Evolutionary conservation across 2,797 vertebrate species (phyloP), one percentile per base, ranked within the genome.

Genomic region (Dromococcyx pavoninus): DNA sequence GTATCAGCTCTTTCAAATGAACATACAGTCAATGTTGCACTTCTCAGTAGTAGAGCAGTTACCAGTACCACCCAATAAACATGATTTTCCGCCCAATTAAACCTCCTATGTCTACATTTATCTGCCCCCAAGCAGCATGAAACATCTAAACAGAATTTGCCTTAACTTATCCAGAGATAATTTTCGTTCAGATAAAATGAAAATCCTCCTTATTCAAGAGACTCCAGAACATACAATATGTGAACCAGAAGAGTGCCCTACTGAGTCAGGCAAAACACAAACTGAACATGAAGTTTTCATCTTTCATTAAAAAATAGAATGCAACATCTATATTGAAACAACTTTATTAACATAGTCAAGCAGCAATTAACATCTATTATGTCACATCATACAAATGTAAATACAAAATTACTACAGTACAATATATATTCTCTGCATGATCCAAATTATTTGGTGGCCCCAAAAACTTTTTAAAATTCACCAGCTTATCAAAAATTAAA

Each of bases 391-490:
- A 99, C 99, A 99, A 99, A 99, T 99, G 98, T 99, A 98, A 98
- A 98, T 99, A 99, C 99, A 99, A 99, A 99, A 99, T 99, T 99
- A 99, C 99, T 99, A 99, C 99, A 99, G 98, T 99, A 99, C 99
- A 99, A 99, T 99, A 99, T 99, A 99, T 99, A 99, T 98, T 99
- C 98, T 99, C 99, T 99, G 99, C 99, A 99, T 99, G 99, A 99
- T 99, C 98, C 99, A 99, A 99, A 99, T 99, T 99, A 99, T 99
- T 99, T 99, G 98, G 99, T 99, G 99, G 99, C 99, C 99, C 99
- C 98, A 98, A 99, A 99, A 98, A 98, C 97, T 98, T 97, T 98
- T 98, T 98, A 98, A 98, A 99, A 99, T 98, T 99, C 98, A 99
- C 98, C 99, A 99, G 99, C 98, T 99, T 99, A 99, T 98, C 97